These are phyloP conservation scores for Hemiscyllium ocellatum DNA, from an alignment of 2,113 vertebrate genomes.

Conservation along the genomic window DNA sequence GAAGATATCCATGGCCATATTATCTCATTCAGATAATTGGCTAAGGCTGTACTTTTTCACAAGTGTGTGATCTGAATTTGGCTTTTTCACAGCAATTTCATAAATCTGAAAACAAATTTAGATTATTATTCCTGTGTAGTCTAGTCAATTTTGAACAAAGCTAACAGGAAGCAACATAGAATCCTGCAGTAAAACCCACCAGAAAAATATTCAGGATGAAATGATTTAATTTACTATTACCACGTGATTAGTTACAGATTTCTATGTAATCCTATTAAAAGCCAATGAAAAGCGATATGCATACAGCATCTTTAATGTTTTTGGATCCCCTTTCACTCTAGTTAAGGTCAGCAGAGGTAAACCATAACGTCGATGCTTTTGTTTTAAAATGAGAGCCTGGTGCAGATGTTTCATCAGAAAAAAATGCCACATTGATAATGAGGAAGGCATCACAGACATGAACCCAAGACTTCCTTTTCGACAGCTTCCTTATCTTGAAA, in stretches of 20 bases:
- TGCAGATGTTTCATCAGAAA: not conserved
- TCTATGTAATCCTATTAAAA: conserved; percentile 7
- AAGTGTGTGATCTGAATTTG: not conserved
- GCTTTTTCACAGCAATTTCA: not conserved
- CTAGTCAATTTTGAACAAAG: not conserved
- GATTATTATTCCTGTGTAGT: not conserved
- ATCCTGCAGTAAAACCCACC: not conserved
- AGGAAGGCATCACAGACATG: not conserved
- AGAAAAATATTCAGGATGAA: conserved; percentile 30
- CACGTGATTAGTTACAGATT: conserved; percentile 31
- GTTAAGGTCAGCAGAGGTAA: not conserved
- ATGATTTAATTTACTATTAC: conserved; percentile 22
- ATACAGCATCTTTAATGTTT: not conserved
- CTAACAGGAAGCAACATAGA: conserved; percentile 19
- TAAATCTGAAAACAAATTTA: not conserved
- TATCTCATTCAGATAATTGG: not conserved
- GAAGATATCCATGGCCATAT: not conserved
- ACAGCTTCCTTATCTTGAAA: not conserved
- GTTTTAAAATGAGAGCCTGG: not conserved
- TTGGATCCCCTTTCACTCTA: not conserved
- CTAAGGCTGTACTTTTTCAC: not conserved
- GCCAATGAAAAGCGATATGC: conserved; percentile 9
- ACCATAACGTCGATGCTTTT: not conserved
- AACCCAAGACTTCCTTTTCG: not conserved
- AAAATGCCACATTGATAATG: not conserved